phyloP scores from a whole-genome alignment of 2,888 invertebrate genomes.

The Gandaritis pyraliata region DNA sequence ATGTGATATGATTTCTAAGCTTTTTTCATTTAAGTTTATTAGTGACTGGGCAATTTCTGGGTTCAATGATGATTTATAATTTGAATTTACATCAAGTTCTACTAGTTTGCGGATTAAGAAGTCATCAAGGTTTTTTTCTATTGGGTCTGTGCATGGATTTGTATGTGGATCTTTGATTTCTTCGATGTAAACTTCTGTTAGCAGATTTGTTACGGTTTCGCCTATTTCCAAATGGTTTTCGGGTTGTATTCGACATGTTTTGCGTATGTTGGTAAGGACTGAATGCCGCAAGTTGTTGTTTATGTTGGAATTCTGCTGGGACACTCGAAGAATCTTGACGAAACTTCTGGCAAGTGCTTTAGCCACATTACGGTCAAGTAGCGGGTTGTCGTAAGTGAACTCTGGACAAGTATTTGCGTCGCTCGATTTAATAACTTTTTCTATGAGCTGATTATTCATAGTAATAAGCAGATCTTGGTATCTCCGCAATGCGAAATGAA shows the following conservation, averaged over 20 bases:
- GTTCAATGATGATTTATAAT: conserved; percentile 49
- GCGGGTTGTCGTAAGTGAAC: conserved; percentile 64
- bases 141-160: conserved; percentile 28
- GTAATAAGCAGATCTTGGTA: conserved; percentile 12
- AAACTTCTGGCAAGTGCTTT: conserved; percentile 67
- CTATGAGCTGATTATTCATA: conserved; percentile 69
- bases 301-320: conserved; percentile 56
- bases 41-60: conserved; percentile 70
- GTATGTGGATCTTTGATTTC: conserved; percentile 42
- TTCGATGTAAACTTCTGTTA: conserved; percentile 57
- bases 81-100: conserved; percentile 53
- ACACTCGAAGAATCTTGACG: conserved; percentile 63
- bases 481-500: background rate
- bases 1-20: conserved; percentile 51
- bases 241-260: conserved; percentile 62
- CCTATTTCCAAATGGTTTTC: conserved; percentile 61
- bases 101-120: conserved; percentile 63
- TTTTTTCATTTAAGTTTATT: conserved; percentile 61
- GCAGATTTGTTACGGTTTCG: conserved; percentile 54
- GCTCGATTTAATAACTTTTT: conserved; percentile 63
- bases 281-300: conserved; percentile 62
- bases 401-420: conserved; percentile 56
- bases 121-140: conserved; percentile 59
- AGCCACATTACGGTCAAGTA: conserved; percentile 68
- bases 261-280: conserved; percentile 66